These are phyloP conservation scores for Chionoecetes opilio DNA, from an alignment of 1,140 invertebrate species.

Conservation along the genomic window DNA sequence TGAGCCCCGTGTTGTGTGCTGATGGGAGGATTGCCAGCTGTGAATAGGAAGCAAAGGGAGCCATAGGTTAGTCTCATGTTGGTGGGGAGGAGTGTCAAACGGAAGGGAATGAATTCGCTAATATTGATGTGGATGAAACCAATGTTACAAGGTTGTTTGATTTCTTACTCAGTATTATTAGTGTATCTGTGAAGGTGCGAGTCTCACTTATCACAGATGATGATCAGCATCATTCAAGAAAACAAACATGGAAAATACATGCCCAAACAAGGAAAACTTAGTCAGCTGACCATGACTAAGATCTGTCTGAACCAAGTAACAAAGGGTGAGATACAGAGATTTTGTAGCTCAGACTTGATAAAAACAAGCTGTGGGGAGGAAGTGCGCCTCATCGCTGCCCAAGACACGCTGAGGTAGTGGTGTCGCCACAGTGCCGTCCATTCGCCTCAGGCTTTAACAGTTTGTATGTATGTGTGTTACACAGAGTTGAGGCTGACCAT, in stretches of 20 bases:
- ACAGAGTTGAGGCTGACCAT: background rate
- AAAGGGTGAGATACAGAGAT: no score
- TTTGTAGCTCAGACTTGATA: background rate
- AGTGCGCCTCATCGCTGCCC: background rate
- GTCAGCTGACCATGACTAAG: background rate
- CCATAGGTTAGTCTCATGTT: background rate
- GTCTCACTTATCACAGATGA: background rate
- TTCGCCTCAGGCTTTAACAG: background rate
- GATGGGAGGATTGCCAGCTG: background rate
- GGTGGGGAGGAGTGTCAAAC: background rate
- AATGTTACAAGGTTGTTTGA: background rate
- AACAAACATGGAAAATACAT: background rate
- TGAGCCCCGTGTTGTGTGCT: background rate
- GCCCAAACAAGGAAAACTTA: background rate
- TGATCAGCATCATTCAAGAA: background rate
- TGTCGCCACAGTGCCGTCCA: background rate
- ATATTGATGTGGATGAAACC: background rate
- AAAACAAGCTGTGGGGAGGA: background rate
- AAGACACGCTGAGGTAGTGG: background rate
- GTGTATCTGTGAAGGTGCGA: background rate
- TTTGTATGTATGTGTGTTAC: background rate
- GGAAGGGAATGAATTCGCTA: background rate
- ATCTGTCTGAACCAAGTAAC: no score
- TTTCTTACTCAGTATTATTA: conserved; percentile 21
- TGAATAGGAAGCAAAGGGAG: background rate